These are phyloP conservation scores for Mesoligia furuncula DNA, from an alignment of 2,888 invertebrate species.

Conservation along the genomic window DNA sequence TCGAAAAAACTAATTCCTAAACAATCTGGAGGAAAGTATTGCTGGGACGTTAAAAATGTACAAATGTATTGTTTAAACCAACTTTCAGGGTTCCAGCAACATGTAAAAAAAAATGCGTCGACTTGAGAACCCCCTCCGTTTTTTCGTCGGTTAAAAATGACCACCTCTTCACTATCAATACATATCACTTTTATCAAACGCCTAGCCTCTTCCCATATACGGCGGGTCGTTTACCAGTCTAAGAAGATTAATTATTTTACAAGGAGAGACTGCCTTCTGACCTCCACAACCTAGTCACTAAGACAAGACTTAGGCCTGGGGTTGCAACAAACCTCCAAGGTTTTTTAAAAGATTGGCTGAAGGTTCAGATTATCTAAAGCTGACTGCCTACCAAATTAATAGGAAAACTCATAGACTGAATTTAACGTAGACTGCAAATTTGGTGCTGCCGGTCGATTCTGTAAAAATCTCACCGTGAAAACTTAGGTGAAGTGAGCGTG, in stretches of 20 bases:
- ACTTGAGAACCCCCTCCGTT: no score
- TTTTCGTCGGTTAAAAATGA: no score
- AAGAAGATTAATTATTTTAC: background rate
- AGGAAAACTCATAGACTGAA: background rate
- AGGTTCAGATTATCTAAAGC: background rate
- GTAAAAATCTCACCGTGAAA: no score
- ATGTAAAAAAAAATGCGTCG: no score
- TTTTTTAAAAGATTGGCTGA: background rate
- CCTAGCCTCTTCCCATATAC: background rate
- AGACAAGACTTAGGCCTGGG: no score
- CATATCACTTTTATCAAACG: background rate
- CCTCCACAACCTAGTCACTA: no score
- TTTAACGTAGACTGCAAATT: background rate
- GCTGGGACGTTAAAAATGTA: background rate
- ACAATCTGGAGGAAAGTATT: background rate
- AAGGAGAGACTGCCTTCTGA: background rate
- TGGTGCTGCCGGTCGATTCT: no score
- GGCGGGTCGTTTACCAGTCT: no score
- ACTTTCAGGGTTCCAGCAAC: background rate
- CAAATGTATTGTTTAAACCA: background rate
- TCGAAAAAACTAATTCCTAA: background rate
- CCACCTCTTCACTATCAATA: background rate
- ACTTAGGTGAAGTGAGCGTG: no score
- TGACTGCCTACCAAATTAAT: background rate
- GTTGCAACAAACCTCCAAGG: background rate